Conservation (phyloP, 1,140 invertebrate species). For the Lepidurus packardi region DNA sequence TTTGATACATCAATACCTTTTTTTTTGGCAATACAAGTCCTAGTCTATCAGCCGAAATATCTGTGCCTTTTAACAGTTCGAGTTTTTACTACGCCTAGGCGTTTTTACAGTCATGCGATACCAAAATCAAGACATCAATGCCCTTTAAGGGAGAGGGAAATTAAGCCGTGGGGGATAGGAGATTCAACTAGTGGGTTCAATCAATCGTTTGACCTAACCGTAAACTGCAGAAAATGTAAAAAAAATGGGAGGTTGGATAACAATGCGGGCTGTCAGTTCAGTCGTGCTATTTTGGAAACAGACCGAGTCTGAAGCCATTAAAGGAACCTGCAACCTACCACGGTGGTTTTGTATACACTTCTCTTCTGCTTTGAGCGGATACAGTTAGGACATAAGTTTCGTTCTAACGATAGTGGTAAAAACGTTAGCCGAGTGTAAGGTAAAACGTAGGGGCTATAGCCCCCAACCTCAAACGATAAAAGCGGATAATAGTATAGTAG, state of each 20-base stretch:
- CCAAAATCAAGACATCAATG: slow-evolving; percentile 2
- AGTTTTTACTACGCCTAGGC: not conserved
- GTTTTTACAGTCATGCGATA: not conserved
- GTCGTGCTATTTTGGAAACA: not conserved
- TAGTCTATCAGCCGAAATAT: not conserved
- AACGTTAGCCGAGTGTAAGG: not conserved
- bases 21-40: slow-evolving; percentile 12
- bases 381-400: not conserved
- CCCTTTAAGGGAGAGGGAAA: not conserved
- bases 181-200: not conserved
- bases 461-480: not conserved
- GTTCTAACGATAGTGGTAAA: slow-evolving; percentile 1
- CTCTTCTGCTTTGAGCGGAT: not conserved
- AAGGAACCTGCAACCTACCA: not conserved
- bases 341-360: not conserved
- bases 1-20: not conserved
- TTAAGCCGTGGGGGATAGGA: not conserved
- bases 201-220: not conserved
- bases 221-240: not conserved
- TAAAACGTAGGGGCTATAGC: not conserved
- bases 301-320: not conserved
- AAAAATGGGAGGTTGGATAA: not conserved
- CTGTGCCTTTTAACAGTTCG: not conserved
- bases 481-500: not conserved
- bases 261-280: slow-evolving; percentile 4